Conservation (phyloP, 2,113 vertebrate genomes). For the Lagopus muta region DNA sequence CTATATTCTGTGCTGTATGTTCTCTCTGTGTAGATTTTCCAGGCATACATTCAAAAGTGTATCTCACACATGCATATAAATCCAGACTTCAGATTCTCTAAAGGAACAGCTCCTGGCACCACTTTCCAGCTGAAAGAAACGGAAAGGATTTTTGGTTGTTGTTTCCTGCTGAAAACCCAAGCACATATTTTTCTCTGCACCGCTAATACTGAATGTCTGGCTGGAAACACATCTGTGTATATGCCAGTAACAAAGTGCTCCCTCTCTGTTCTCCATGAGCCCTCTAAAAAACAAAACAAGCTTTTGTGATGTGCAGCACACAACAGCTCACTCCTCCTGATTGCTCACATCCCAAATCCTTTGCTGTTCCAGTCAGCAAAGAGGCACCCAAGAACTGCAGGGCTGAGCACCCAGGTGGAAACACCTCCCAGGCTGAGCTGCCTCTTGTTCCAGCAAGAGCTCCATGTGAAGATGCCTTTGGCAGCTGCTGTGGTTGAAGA, state of each 20-base stretch:
- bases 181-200: conserved; percentile 51
- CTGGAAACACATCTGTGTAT: conserved; percentile 35
- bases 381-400: not conserved
- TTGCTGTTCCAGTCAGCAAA: not conserved
- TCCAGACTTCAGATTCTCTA: conserved; percentile 35
- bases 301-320: not conserved
- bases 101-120: conserved; percentile 47
- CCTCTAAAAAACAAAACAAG: not conserved
- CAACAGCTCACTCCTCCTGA: not conserved
- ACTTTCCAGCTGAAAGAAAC: conserved; percentile 51
- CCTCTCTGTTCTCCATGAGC: not conserved
- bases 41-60: not conserved
- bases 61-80: not conserved
- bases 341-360: not conserved
- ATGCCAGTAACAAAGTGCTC: conserved; percentile 5
- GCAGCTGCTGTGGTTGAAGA: conserved; percentile 20
- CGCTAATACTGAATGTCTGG: conserved; percentile 31
- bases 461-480: not conserved
- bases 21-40: conserved; percentile 1
- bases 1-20: not conserved
- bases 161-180: conserved; percentile 70
- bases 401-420: not conserved
- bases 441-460: not conserved
- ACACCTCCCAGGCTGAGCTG: not conserved
- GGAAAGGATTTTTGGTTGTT: conserved; percentile 45